These are phyloP conservation scores for Siniperca undulata DNA, from an alignment of 2,797 vertebrate species.

Conservation along the genomic window DNA sequence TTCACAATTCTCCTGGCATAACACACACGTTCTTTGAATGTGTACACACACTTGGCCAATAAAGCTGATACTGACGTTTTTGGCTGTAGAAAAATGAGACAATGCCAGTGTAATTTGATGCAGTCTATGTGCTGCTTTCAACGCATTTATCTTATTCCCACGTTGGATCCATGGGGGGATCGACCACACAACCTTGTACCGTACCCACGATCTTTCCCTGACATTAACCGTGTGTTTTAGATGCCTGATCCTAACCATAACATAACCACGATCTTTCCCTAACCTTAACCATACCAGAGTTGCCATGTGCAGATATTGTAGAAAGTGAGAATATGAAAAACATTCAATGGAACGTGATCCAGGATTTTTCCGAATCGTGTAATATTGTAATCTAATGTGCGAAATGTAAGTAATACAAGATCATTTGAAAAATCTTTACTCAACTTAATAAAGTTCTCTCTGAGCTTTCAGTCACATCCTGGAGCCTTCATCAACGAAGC, in stretches of 20 bases:
- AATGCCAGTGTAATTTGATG: not conserved
- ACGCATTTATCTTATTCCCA: not conserved
- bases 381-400: not conserved
- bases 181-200: not conserved
- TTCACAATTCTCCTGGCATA: not conserved
- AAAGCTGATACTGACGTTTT: no score
- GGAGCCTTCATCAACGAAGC: not conserved
- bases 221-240: no score
- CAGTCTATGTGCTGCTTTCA: not conserved
- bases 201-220: no score
- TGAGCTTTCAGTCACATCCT: no score
- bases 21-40: no score
- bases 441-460: not conserved
- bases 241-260: no score
- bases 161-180: not conserved
- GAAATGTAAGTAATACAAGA: not conserved
- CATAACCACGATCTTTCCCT: no score
- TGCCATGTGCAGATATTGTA: not conserved
- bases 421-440: not conserved
- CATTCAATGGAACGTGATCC: not conserved
- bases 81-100: not conserved
- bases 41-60: no score
- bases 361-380: not conserved
- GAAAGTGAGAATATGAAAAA: not conserved
- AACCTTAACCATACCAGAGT: not conserved